Evolutionary conservation across 2,888 invertebrate genomes (phyloP), one percentile per base, ranked within the genome.

Genomic region (Cecidostiba fungosa): DNA sequence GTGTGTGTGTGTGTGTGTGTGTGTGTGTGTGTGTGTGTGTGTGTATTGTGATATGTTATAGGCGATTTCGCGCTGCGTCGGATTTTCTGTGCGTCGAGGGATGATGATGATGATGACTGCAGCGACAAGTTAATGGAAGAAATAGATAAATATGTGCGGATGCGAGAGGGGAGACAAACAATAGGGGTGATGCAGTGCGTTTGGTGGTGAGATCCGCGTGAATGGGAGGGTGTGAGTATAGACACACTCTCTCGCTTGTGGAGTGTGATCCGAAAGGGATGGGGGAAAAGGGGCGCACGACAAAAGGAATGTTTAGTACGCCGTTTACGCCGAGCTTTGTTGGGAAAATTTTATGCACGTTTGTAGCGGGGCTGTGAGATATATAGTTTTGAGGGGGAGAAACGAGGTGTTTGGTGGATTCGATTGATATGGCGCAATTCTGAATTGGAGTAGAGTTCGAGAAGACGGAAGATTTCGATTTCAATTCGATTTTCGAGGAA

Each of bases 31-130:
- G 69, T n/a, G 50, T 4, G n/a, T 16, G 47, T n/a, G 69, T 29
- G 69, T 32, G 54, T 54, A n/a, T 16, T 19, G n/a, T 69, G 80
- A 81, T 85, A n/a, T n/a, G n/a, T 80, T 85, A 73, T 73, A 78
- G 78, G 32, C 73, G 74, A 82, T 85, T 85, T 85, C 73, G 66
- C 26, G 73, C 77, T 23, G 23, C 14, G 54, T 32, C 23, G 62
- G 50, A 50, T 50, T 50, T 19, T 16, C 43, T 23, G 59, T 32
- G 36, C 14, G n/a, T 39, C 8, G 23, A 26, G 62, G 23, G 62
- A 62, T 62, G 59, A 1, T 3, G n/a, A 26, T 26, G 29, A 10
- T 66, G 66, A 66, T 66, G 66, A 72, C 23, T 16, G 29, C 29
- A 23, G 1, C n/a, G 36, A 50, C 39, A 29, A 74, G 47, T 50